Evolutionary conservation across 2,113 vertebrate genomes (phyloP).

Genomic region (Atlantisia rogersi): DNA sequence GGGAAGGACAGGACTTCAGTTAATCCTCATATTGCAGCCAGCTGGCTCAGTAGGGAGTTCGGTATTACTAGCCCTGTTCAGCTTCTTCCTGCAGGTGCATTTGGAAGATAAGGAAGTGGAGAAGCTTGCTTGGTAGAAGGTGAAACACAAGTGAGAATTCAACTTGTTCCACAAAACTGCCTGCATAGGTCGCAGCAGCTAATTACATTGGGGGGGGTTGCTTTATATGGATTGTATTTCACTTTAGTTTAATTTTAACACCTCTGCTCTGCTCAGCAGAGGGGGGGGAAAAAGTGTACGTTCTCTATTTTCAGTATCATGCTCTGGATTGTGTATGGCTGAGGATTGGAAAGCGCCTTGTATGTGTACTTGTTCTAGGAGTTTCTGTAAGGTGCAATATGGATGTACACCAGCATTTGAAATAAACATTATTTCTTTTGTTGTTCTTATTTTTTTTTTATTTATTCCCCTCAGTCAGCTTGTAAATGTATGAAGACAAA

Average conservation of each 20-base stretch:
- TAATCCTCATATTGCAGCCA: neutral
- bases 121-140: neutral
- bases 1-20: neutral
- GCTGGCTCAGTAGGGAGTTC: neutral
- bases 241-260: neutral
- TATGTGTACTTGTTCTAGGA: neutral
- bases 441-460: neutral
- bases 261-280: neutral
- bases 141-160: neutral
- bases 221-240: neutral
- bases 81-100: neutral
- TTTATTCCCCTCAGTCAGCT: neutral
- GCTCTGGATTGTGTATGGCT: neutral
- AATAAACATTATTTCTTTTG: constrained; percentile 11
- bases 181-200: neutral
- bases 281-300: neutral
- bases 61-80: neutral
- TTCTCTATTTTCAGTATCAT: neutral
- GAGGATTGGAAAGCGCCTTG: neutral
- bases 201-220: neutral
- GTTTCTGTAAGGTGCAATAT: neutral
- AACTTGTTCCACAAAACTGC: neutral
- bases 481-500: neutral
- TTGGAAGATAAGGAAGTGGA: neutral
- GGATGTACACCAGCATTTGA: neutral